Conservation (phyloP, 2,113 vertebrate genomes). For the Poeciliopsis retropinna region DNA sequence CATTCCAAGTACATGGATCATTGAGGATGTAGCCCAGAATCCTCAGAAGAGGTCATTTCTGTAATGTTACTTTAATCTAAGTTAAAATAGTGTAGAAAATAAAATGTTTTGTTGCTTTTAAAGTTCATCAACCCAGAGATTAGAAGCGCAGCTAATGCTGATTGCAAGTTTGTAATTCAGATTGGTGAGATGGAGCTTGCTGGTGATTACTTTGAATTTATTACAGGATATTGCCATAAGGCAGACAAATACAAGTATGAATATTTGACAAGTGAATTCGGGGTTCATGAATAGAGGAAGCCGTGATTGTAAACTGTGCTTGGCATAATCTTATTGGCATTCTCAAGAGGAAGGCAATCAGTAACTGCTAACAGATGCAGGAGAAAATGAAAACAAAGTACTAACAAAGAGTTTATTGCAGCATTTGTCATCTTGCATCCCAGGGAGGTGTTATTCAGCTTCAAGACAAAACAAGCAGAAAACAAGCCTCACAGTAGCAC, state of each 20-base stretch:
- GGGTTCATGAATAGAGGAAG: background rate
- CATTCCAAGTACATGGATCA: slow-evolving; percentile 25
- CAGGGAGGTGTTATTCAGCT: slow-evolving; percentile 18
- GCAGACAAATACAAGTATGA: slow-evolving; percentile 18
- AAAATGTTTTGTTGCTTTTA: background rate
- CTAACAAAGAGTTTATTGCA: slow-evolving; percentile 24
- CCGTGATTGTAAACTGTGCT: slow-evolving; percentile 19
- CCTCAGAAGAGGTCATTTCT: slow-evolving; percentile 4
- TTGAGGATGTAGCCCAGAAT: background rate
- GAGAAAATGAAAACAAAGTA: slow-evolving; percentile 22
- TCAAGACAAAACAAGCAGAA: slow-evolving; percentile 11
- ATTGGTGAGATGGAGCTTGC: slow-evolving; percentile 8
- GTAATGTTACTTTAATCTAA: background rate
- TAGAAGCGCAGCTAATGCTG: slow-evolving; percentile 9
- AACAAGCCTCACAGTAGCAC: slow-evolving; percentile 17
- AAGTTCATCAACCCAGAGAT: slow-evolving; percentile 1
- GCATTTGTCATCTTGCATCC: slow-evolving; percentile 28
- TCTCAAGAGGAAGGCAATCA: slow-evolving; percentile 25
- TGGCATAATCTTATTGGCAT: slow-evolving; percentile 25
- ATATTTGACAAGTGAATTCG: slow-evolving; percentile 20
- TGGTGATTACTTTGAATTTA: slow-evolving; percentile 8
- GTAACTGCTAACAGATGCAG: slow-evolving; percentile 7
- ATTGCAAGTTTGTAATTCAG: slow-evolving; percentile 33
- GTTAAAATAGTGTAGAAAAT: background rate
- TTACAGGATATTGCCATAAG: slow-evolving; percentile 26